Base-by-base conservation (phyloP, 2,888 invertebrate genomes). In the Anthophora plumipes region DNA sequence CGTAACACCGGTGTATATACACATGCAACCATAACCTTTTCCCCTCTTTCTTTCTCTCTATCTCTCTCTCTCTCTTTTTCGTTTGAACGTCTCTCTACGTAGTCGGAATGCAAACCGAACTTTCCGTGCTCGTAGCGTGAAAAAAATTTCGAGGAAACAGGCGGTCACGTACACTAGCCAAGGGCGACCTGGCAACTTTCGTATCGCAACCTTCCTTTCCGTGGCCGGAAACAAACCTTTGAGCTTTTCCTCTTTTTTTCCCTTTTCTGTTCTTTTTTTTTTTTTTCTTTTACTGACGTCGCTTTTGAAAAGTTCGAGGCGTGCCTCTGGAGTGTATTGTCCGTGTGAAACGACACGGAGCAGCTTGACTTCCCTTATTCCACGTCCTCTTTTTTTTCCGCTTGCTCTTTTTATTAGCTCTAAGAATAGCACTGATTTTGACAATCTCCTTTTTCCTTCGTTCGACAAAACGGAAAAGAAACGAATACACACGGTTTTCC, bases 311-410 rank as follows among this genome's bases (percentile, higher is more conserved):
- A 25, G 48, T 46, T 64, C 43, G 22, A 17, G 20, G 22, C 43
- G 39, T n/a, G n/a, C n/a, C n/a, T 48, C 46, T 46, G 41, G 60
- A 54, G 39, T n/a, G n/a, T 14, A 25, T 25, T 39, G 54, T 54
- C 50, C 39, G 67, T 9, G 25, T 7, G 31, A 52, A 54, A 20
- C 54, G 59, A 54, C 46, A 22, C 25, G 2, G 52, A 55, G n/a
- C 46, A 72, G 60, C 59, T 54, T 59, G 79, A 75, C 68, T 77
- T 61, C n/a, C n/a, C n/a, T n/a, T n/a, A n/a, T n/a, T n/a, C n/a
- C n/a, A n/a, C n/a, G n/a, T n/a, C n/a, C n/a, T n/a, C n/a, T 50
- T 7, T 4, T n/a, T 9, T 67, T 74, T 80, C 64, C 37, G n/a
- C 57, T 12, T 41, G 25, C 48, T 22, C 50, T n/a, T 67, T 52